Evolutionary conservation across 2,797 vertebrate species (phyloP).

Genomic region (Melanotaenia parkinsoni): DNA sequence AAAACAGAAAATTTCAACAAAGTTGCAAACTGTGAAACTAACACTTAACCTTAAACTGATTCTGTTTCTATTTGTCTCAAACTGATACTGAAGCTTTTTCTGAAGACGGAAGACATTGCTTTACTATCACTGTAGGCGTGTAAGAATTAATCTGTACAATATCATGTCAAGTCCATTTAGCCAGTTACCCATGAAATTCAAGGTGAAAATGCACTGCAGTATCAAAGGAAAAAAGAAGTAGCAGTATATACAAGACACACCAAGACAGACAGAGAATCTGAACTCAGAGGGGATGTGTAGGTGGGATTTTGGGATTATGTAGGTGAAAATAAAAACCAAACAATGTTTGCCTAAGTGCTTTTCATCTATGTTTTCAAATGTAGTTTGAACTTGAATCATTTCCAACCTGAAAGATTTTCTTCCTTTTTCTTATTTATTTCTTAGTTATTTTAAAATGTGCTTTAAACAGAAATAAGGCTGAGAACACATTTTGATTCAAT

Average conservation of each 20-base stretch:
- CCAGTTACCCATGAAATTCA: background rate
- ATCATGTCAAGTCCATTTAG: background rate
- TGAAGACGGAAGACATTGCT: background rate
- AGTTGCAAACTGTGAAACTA: background rate
- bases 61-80: background rate
- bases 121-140: background rate
- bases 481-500: conserved; percentile 19
- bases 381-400: too few species aligned
- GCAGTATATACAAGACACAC: background rate
- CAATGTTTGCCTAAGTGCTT: too few species aligned
- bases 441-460: conserved; percentile 4
- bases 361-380: too few species aligned
- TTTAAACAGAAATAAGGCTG: conserved; percentile 4
- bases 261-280: background rate
- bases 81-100: too few species aligned
- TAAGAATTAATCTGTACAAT: conserved; percentile 2
- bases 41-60: background rate
- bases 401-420: too few species aligned
- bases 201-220: too few species aligned
- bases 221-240: background rate
- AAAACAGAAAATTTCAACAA: conserved; percentile 3
- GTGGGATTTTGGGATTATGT: too few species aligned
- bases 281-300: background rate
- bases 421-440: too few species aligned
- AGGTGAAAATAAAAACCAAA: too few species aligned